Conservation (phyloP, 2,888 invertebrate species). For the Amblyjoppa proteus region DNA sequence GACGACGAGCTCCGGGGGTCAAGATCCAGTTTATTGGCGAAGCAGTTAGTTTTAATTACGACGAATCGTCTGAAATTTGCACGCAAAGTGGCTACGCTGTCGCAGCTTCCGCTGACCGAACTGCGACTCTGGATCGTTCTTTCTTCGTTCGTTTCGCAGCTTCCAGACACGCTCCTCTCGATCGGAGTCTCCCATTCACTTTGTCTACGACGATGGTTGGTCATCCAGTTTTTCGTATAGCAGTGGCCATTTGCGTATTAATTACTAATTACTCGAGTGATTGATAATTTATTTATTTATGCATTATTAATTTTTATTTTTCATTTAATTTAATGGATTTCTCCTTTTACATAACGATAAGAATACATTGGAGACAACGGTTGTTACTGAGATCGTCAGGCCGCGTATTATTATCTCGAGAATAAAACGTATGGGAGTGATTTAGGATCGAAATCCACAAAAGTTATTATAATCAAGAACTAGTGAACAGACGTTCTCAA, state of each 20-base stretch:
- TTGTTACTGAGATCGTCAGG: too few species aligned
- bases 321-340: too few species aligned
- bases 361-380: too few species aligned
- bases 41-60: slow-evolving; percentile 38
- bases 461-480: too few species aligned
- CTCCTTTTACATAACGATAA: too few species aligned
- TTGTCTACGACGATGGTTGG: too few species aligned
- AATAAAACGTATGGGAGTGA: too few species aligned
- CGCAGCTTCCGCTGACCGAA: background rate
- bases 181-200: background rate
- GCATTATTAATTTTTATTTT: too few species aligned
- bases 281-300: background rate
- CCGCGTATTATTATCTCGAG: too few species aligned
- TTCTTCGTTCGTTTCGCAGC: background rate
- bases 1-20: slow-evolving; percentile 22
- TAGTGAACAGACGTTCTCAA: too few species aligned
- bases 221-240: background rate
- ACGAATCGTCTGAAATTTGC: background rate
- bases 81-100: background rate
- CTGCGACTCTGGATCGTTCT: background rate
- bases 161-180: background rate
- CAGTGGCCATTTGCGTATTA: too few species aligned
- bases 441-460: too few species aligned
- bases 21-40: slow-evolving; percentile 27
- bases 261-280: background rate